Conservation (phyloP, 2,888 invertebrate species). For the Amphipyra tragopoginis region DNA sequence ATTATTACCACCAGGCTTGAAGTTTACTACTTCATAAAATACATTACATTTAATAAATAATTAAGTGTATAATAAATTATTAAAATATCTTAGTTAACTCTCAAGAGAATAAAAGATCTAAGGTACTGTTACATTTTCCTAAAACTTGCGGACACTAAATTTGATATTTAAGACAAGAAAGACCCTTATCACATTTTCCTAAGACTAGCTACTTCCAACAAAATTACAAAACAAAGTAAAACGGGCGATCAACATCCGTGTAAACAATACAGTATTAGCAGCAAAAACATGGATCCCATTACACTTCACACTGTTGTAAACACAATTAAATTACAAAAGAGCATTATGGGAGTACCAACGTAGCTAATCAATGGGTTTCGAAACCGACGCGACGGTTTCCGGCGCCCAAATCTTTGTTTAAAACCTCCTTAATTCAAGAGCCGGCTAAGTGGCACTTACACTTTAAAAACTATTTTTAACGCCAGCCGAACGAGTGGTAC, state of each 20-base stretch:
- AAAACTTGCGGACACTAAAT: constrained; percentile 15
- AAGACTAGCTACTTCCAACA: constrained; percentile 1
- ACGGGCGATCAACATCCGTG: constrained; percentile 23
- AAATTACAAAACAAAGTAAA: constrained; percentile 20
- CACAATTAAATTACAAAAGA: constrained; percentile 61
- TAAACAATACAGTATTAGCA: constrained; percentile 31
- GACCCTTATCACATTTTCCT: constrained; percentile 37
- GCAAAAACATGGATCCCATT: constrained; percentile 43
- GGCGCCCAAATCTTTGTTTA: constrained; percentile 71
- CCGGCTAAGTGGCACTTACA: constrained; percentile 60
- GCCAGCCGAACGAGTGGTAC: constrained; percentile 24
- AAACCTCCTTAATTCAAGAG: constrained; percentile 63
- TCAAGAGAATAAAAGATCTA: constrained; percentile 25
- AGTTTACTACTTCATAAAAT: too few species aligned
- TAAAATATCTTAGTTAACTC: constrained; percentile 12
- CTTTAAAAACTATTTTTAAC: constrained; percentile 66
- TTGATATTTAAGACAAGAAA: constrained; percentile 29
- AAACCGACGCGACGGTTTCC: constrained; percentile 64
- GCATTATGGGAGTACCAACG: constrained; percentile 45
- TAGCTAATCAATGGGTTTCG: constrained; percentile 53
- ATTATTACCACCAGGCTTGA: too few species aligned
- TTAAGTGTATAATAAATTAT: background rate
- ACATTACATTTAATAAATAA: background rate
- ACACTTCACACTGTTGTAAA: constrained; percentile 50
- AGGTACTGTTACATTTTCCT: constrained; percentile 9